Base-by-base conservation (phyloP, 2,888 invertebrate genomes). In the Alviniconcha strummeri region DNA sequence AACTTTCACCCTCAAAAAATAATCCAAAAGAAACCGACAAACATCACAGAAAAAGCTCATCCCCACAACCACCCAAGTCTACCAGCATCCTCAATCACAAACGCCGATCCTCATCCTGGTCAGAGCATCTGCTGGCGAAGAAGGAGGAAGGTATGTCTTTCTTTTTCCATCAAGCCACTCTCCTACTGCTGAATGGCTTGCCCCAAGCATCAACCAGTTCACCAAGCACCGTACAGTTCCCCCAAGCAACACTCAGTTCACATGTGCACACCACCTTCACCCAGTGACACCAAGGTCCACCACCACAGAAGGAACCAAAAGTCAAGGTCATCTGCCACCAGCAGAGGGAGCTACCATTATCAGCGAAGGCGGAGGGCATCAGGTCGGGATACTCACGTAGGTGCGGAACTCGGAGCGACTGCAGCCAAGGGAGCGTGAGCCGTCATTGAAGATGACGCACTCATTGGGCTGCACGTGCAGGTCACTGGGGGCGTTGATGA, bases 401-500 rank as follows among this genome's bases (percentile, higher is more conserved):
- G 91, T 88, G 84, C 89, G 87, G 86, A 89, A 93, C 86, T 92
- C 91, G n/a, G 90, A 89, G 71, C 89, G 86, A 57, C 86, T 89
- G 84, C 93, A 93, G 67, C 93, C 93, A 0, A 87, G 85, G 13
- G 91, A 91, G 84, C 89, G 90, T 60, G 90, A 87, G 6, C 92
- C 92, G 80, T 93, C 92, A 82, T 90, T 93, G 84, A 91, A 92
- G 72, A 93, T 90, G 78, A 93, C 90, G 87, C 93, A 93, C 77
- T 93, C 92, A 64, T 89, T 88, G 1, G 91, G 87, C 74, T 89
- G 89, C 5, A 92, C 89, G 7, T 89, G 89, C 9, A 93, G 86
- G 81, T 92, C 92, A 54, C 88, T 88, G 3, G 90, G 89, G 0
- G 90, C 82, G 76, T 91, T 90, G 15, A 91, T 89, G 84, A 93